phyloP scores from a whole-genome alignment of 2,888 invertebrate genomes.

The Eutolmus rufibarbis region DNA sequence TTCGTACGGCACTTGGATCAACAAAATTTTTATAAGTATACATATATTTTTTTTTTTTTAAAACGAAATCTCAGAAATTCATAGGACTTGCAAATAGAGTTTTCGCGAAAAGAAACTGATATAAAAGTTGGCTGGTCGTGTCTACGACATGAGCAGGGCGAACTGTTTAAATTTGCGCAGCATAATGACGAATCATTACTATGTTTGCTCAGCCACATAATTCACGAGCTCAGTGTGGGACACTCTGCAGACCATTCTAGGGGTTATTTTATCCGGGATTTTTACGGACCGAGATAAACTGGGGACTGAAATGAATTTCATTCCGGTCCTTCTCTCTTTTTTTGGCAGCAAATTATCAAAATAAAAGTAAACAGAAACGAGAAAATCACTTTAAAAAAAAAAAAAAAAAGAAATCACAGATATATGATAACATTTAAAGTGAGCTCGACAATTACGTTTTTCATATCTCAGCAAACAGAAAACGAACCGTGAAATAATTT shows the following conservation, averaged over 20 bases:
- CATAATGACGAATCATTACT: constrained; percentile 1
- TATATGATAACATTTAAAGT: not conserved
- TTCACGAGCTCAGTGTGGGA: not conserved
- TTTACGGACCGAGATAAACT: not conserved
- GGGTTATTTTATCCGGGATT: not conserved
- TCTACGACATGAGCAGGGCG: not conserved
- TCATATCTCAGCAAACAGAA: not conserved
- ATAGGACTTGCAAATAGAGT: not conserved
- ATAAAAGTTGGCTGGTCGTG: not conserved
- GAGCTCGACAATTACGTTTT: not conserved
- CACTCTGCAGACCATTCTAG: not conserved
- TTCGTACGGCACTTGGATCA: not conserved
- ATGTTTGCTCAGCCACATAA: constrained; percentile 6
- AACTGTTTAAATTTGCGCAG: constrained; percentile 13
- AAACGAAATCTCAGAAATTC: not conserved
- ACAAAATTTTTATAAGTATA: not conserved
- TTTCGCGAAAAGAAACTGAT: not conserved
- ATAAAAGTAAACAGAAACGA: not conserved
- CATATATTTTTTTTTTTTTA: not conserved
- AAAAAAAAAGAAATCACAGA: not conserved
- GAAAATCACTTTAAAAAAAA: not conserved
- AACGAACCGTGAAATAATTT: not conserved
- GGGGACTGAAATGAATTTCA: not conserved
- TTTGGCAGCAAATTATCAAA: not conserved
- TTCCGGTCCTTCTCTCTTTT: not conserved